Base-by-base conservation (phyloP, 2,888 invertebrate species). In the Trissolcus japonicus region DNA sequence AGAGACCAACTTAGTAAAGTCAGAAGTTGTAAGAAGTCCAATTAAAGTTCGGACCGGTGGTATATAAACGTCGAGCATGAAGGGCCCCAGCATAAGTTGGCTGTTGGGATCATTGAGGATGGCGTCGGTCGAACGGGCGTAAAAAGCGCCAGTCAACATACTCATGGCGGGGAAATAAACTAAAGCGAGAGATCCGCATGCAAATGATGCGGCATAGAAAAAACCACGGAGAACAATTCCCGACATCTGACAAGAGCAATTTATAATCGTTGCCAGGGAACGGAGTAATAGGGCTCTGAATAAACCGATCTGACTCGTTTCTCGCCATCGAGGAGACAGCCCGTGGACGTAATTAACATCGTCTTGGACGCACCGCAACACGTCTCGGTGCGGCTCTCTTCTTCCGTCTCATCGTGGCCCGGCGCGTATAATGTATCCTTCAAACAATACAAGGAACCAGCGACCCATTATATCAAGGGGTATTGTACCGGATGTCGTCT, bases 401-500 rank as follows among this genome's bases (percentile, higher is more conserved):
- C 63, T 56, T 57, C 60, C 65, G 76, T 68, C 61, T 56, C 68
- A 21, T 57, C 67, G 53, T 63, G 41, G 53, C 69, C 56, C 19
- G 48, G 80, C 79, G 80, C 62, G 65, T 80, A 82, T 85, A 86
- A 85, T 82, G 83, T 83, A 83, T 82, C 83, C 82, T 83, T 83
- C 72, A 82, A 86, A 87, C 87, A 87, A 87, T 87, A 85, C 85
- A 80, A 85, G 86, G 85, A 86, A 86, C 86, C 83, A 83, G 81
- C 82, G 83, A 80, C 83, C 86, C 82, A 86, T 87, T 86, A 87
- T 85, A 83, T 79, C 82, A 76, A 84, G 82, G 87, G 86, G 84
- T 86, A 87, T 87, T 86, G 87, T 85, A 87, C 87, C 87, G 87
- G 87, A 87, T 87, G 87, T 86, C 87, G 87, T 87, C 87, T 86